These are phyloP conservation scores for Montipora sp. DNA, from an alignment of 64 coral and sea anemone species.

Conservation along the genomic window DNA sequence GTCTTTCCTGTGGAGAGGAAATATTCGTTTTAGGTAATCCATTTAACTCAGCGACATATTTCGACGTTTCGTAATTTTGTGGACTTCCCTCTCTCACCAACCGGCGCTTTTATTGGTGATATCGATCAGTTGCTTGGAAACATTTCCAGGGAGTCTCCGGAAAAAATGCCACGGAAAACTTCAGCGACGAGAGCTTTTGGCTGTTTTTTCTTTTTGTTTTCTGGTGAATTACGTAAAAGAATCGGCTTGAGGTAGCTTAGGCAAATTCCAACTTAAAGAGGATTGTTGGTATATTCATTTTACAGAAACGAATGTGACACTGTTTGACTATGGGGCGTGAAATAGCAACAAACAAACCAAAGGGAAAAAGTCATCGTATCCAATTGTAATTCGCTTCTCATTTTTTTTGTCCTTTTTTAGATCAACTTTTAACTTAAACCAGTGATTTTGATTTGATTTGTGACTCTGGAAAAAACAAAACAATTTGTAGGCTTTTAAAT, in stretches of 20 bases:
- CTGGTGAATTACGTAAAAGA: background rate
- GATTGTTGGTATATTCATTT: background rate
- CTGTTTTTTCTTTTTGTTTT: too few species aligned
- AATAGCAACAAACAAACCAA: background rate
- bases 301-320: background rate
- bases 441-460: background rate
- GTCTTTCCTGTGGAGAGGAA: slow-evolving; percentile 13
- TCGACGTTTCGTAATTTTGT: background rate
- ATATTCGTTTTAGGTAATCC: slow-evolving; percentile 13
- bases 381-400: background rate
- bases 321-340: background rate
- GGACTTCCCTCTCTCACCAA: background rate
- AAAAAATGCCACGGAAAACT: background rate
- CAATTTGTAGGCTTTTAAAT: background rate
- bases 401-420: background rate
- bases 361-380: background rate
- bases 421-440: background rate
- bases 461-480: background rate
- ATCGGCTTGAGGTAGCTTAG: background rate
- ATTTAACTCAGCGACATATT: background rate
- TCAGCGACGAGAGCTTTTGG: background rate
- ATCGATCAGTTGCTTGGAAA: background rate
- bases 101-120: background rate
- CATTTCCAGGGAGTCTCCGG: slow-evolving; percentile 27
- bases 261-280: background rate